phyloP scores from a whole-genome alignment of 2,797 vertebrate genomes.

The Gymnodraco acuticeps region DNA sequence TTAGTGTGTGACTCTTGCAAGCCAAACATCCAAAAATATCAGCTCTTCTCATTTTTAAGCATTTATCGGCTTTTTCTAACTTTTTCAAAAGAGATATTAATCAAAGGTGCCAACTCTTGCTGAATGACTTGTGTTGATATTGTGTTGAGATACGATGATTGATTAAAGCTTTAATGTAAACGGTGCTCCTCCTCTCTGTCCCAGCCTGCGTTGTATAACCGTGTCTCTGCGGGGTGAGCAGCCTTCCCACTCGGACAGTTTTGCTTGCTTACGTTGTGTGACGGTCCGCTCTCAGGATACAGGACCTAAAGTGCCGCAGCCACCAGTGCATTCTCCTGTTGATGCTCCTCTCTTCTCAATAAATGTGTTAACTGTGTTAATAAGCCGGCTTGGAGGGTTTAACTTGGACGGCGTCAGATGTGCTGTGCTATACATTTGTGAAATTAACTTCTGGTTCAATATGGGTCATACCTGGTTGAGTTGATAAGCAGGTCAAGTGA shows the following conservation, averaged over 20 bases:
- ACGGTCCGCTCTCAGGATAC: conserved; percentile 74
- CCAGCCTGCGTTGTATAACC: conserved; percentile 56
- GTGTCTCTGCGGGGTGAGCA: conserved; percentile 41
- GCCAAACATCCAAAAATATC: conserved; percentile 45
- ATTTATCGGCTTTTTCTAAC: conserved; percentile 59
- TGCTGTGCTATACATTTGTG: conserved; percentile 34
- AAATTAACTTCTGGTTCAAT: conserved; percentile 37
- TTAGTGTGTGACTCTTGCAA: conserved; percentile 32
- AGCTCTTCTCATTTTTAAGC: conserved; percentile 50
- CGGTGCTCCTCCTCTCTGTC: conserved; percentile 73
- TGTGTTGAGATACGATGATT: conserved; percentile 52
- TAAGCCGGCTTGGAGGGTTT: conserved; percentile 53
- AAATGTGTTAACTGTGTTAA: conserved; percentile 80
- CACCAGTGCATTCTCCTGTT: conserved; percentile 68
- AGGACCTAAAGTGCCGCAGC: conserved; percentile 75
- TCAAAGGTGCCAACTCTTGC: conserved; percentile 74
- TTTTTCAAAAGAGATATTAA: conserved; percentile 28
- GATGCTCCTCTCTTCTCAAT: conserved; percentile 76
- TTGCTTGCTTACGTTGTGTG: conserved; percentile 66
- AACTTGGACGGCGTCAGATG: conserved; percentile 25
- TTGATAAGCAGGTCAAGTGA: conserved; percentile 46
- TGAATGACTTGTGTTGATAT: conserved; percentile 44
- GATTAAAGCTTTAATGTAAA: conserved; percentile 79
- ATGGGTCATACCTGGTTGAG: conserved; percentile 36
- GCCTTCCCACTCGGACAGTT: conserved; percentile 47